A percentile compares a stretch with the other conserved stretches of the same genome.
Conservation (phyloP, 2,888 invertebrate genomes). For the Rhabditophanes sp. region DNA sequence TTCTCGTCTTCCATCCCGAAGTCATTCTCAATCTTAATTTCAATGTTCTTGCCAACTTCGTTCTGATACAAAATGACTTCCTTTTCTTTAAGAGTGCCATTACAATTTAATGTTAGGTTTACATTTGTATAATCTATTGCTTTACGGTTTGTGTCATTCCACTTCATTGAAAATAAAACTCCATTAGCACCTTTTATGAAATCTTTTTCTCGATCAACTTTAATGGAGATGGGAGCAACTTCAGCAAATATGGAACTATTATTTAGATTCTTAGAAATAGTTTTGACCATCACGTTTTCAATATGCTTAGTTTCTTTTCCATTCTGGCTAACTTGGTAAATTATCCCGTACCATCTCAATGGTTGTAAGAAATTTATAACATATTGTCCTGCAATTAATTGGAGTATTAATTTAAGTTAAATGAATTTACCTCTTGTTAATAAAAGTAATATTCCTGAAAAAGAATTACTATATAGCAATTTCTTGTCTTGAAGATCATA, state of each 20-base stretch:
- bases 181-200: too few relatives aligned
- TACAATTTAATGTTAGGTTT: too few relatives aligned
- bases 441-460: conserved; percentile 29
- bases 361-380: conserved; percentile 39
- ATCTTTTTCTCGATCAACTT: too few relatives aligned
- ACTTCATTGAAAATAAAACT: too few relatives aligned
- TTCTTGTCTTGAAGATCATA: conserved; percentile 28
- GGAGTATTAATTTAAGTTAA: conserved; percentile 3
- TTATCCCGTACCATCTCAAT: conserved; percentile 33
- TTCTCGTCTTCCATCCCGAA: conserved; percentile 30
- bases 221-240: too few relatives aligned
- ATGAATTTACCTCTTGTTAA: conserved; percentile 27
- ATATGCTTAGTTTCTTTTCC: conserved; percentile 1
- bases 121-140: too few relatives aligned
- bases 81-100: too few relatives aligned
- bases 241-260: too few relatives aligned
- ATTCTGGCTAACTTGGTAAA: conserved; percentile 14
- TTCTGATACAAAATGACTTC: conserved; percentile 8
- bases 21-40: conserved; percentile 30
- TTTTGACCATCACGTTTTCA: too few relatives aligned
- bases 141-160: too few relatives aligned
- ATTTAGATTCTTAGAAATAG: too few relatives aligned
- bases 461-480: conserved; percentile 26
- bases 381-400: conserved; percentile 25
- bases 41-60: conserved; percentile 5